Evolutionary conservation across 1,140 invertebrate genomes (phyloP).

Genomic region (Vollenhovia emeryi): DNA sequence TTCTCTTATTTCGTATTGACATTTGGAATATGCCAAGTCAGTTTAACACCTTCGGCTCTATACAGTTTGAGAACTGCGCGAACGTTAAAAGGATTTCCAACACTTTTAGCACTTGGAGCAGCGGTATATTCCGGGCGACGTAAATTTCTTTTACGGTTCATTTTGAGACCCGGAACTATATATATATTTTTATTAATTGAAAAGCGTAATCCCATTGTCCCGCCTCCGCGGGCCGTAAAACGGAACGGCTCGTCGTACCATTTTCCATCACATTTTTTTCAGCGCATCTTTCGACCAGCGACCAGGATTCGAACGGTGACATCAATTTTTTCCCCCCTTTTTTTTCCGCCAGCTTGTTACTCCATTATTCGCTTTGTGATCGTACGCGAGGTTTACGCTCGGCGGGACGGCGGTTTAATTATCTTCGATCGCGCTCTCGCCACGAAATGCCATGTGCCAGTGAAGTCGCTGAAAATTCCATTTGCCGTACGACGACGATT

Average conservation of each 20-base stretch:
- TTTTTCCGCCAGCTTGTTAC: slow-evolving; percentile 23
- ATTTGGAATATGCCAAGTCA: neutral
- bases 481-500: slow-evolving; percentile 24
- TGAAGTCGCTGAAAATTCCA: slow-evolving; percentile 38
- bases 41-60: neutral
- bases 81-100: neutral
- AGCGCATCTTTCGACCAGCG: neutral
- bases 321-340: slow-evolving; percentile 25
- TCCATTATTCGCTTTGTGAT: slow-evolving; percentile 54
- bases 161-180: neutral
- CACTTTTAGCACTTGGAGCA: neutral
- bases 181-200: slow-evolving; percentile 3
- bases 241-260: neutral
- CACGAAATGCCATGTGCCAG: slow-evolving; percentile 29
- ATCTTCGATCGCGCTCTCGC: slow-evolving; percentile 29
- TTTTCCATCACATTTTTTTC: slow-evolving; percentile 29
- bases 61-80: neutral
- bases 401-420: slow-evolving; percentile 36
- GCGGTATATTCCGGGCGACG: neutral
- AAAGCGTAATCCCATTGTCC: neutral
- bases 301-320: neutral
- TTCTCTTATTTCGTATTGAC: neutral
- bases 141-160: neutral
- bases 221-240: neutral
- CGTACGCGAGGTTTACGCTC: slow-evolving; percentile 42